These are phyloP conservation scores for Lepidocolaptes lacrymiger DNA, from an alignment of 2,797 vertebrate genomes.

Conservation along the genomic window DNA sequence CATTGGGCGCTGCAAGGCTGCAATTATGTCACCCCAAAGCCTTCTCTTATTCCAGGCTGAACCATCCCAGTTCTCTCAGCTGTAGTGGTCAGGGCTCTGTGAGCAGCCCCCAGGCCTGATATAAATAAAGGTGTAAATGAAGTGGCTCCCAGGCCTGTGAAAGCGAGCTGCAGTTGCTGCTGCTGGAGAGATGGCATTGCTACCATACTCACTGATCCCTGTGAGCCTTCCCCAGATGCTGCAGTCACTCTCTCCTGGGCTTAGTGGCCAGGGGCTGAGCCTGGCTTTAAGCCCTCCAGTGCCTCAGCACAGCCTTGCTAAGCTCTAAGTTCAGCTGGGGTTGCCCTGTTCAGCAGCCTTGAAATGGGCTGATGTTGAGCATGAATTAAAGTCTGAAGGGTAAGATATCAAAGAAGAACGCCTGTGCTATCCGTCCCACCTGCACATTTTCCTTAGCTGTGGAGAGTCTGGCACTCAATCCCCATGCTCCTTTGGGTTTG, in stretches of 20 bases:
- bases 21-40: not conserved
- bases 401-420: fast-evolving
- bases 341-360: fast-evolving
- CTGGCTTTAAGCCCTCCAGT: fast-evolving
- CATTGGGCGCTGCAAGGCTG: not conserved
- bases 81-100: fast-evolving
- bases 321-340: no score
- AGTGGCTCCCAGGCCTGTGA: not conserved
- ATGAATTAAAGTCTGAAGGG: not conserved
- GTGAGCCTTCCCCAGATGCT: fast-evolving
- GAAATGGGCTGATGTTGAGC: not conserved
- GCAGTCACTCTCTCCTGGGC: not conserved
- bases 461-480: fast-evolving
- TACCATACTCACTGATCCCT: fast-evolving
- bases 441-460: fast-evolving
- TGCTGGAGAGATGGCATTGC: no score
- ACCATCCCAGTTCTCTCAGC: not conserved
- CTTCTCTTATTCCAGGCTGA: not conserved
- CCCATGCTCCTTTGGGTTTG: not conserved
- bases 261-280: no score
- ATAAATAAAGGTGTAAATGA: not conserved
- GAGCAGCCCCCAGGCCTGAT: fast-evolving
- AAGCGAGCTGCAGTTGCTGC: not conserved
- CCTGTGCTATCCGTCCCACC: not conserved
- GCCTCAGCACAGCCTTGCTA: not conserved